Base-by-base conservation (phyloP, 2,888 invertebrate genomes). In the Lagria hirta region DNA sequence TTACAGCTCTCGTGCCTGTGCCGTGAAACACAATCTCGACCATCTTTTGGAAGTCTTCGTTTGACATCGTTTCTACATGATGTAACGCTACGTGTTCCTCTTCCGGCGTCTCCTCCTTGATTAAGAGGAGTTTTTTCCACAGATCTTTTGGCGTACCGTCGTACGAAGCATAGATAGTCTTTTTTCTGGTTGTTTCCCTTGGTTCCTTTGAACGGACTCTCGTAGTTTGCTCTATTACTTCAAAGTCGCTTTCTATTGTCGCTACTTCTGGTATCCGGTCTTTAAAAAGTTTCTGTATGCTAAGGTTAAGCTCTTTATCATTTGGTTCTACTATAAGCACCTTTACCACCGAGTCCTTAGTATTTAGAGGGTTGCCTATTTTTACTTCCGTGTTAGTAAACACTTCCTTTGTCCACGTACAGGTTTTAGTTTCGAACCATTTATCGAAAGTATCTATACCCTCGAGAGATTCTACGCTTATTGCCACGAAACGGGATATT, bases 301-400 rank as follows among this genome's bases (percentile, higher is more conserved):
- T 29, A 7, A 2, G 8, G 27, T 35, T 28, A 26, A 35, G 27
- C 8, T 26, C 28, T 35, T 8, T 8, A 10, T 35, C 35, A n/a
- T 27, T 14, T n/a, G 23, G 23, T 33, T 35, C 27, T n/a, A 35
- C 35, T 8, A 35, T n/a, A 12, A 35, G 29, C 32, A 35, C 35
- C n/a, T 35, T 35, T 5, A 21, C 21, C 10, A 10, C 35, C 10
- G 7, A 4, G 3, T 35, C 12, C 14, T 26, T 4, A 8, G 35
- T 29, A 4, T 29, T 12, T n/a, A 35, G 13, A n/a, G 35, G 28
- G 27, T 35, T 35, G n/a, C 35, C 35, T 7, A 35, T 21, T 8
- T 29, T 16, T n/a, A 35, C 21, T 35, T 35, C 26, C 13, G 35
- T 35, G 12, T 27, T 33, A 3, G 4, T n/a, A n/a, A n/a, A n/a